Conservation (phyloP, 2,113 vertebrate genomes). For the Anarrhichthys ocellatus region DNA sequence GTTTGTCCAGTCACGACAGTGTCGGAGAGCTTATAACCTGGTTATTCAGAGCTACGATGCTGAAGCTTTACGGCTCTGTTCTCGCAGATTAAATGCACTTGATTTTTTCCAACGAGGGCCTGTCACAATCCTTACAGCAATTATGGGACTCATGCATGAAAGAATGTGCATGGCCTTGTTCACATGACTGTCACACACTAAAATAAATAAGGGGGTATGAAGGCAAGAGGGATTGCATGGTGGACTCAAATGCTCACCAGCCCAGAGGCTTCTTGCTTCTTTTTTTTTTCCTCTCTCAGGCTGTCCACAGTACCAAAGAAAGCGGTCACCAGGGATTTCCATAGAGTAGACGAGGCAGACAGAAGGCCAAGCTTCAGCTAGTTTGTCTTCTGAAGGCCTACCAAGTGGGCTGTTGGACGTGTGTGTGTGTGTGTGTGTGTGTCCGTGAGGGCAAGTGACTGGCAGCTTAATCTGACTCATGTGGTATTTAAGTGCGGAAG, state of each 20-base stretch:
- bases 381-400: conserved; percentile 51
- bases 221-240: conserved; percentile 51
- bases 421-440: neutral
- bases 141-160: conserved; percentile 77
- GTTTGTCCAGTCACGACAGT: neutral
- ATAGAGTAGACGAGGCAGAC: conserved; percentile 33
- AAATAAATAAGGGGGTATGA: conserved; percentile 23
- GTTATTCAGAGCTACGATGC: conserved; percentile 15
- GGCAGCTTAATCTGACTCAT: conserved; percentile 79
- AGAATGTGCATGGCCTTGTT: conserved; percentile 79
- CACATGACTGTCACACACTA: conserved; percentile 82
- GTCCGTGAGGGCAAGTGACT: conserved; percentile 63
- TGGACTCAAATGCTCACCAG: conserved; percentile 59
- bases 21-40: conserved; percentile 11
- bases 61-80: conserved; percentile 13
- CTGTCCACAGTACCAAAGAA: conserved; percentile 42
- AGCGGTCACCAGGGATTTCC: conserved; percentile 46
- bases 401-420: conserved; percentile 50
- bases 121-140: conserved; percentile 68
- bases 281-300: conserved; percentile 32
- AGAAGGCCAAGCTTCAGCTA: conserved; percentile 38
- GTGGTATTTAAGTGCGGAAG: conserved; percentile 77
- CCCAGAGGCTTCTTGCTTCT: conserved; percentile 35
- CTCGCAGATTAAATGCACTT: conserved; percentile 61
- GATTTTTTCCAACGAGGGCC: conserved; percentile 52